These are phyloP conservation scores for Drosophila sulfurigaster DNA, from an alignment of 1,140 invertebrate species.

Conservation along the genomic window DNA sequence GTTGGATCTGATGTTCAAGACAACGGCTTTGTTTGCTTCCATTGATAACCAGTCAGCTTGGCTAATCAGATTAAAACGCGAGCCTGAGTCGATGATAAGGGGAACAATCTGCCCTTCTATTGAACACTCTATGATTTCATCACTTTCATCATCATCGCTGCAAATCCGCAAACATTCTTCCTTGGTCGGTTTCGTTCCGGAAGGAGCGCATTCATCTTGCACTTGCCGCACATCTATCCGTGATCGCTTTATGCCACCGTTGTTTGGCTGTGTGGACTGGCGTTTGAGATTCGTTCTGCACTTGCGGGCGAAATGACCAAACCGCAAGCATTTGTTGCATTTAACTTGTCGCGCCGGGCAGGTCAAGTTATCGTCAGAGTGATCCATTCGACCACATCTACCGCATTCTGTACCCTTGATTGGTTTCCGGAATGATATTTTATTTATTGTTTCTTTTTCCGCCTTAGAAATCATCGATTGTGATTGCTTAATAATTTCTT, in stretches of 20 bases:
- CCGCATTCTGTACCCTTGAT: constrained; percentile 24
- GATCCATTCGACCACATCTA: constrained; percentile 31
- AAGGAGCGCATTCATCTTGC: neutral
- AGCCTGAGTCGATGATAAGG: constrained; percentile 41
- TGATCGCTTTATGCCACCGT: constrained; percentile 20
- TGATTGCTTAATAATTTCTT: no score
- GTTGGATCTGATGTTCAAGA: constrained; percentile 29
- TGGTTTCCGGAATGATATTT: neutral
- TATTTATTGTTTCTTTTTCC: neutral
- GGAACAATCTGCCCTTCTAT: constrained; percentile 27
- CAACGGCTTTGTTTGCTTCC: constrained; percentile 18
- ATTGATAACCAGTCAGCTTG: constrained; percentile 31
- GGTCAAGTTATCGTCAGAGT: constrained; percentile 25
- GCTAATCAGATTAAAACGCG: constrained; percentile 31
- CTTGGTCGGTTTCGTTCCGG: constrained; percentile 21
- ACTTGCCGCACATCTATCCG: constrained; percentile 12
- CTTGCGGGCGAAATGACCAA: constrained; percentile 41
- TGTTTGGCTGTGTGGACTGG: constrained; percentile 17
- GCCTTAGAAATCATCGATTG: no score
- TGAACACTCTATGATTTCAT: constrained; percentile 34
- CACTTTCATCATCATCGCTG: constrained; percentile 26
- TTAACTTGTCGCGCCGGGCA: constrained; percentile 13
- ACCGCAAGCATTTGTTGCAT: constrained; percentile 17
- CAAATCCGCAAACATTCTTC: constrained; percentile 31
- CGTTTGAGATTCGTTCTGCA: constrained; percentile 36